These are phyloP conservation scores for Eumeta japonica DNA, from an alignment of 1,140 invertebrate species.

Conservation along the genomic window DNA sequence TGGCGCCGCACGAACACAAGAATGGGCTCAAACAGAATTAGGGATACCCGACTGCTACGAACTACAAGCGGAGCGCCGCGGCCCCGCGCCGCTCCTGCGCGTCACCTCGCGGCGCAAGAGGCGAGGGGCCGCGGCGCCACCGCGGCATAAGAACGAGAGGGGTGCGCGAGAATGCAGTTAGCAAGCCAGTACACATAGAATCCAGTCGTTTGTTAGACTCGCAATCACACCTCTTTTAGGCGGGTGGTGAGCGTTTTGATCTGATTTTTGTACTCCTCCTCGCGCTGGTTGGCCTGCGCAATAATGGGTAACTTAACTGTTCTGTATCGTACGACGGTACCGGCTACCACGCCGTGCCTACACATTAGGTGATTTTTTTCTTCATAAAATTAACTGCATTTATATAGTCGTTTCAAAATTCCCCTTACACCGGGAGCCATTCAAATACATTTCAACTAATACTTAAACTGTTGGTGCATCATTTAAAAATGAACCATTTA, in stretches of 20 bases:
- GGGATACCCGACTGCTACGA: not conserved
- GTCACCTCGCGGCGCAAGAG: no score
- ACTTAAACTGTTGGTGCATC: conserved; percentile 54
- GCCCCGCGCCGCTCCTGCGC: no score
- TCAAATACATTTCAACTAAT: no score
- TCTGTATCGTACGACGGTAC: no score
- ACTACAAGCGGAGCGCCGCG: no score
- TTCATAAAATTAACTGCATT: no score
- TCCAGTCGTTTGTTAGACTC: conserved; percentile 35
- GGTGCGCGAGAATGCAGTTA: conserved; percentile 47
- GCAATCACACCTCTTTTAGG: conserved; percentile 92
- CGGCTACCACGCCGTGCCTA: no score
- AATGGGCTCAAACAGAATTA: not conserved
- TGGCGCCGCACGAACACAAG: not conserved
- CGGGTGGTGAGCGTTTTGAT: conserved; percentile 98
- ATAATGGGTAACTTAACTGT: conserved; percentile 16
- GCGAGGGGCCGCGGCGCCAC: no score
- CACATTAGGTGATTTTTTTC: no score
- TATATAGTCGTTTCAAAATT: no score
- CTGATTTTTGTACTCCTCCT: conserved; percentile 99
- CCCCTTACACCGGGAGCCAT: no score
- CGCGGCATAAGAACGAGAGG: no score
- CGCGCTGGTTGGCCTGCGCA: conserved; percentile 95
- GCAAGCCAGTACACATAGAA: conserved; percentile 40
- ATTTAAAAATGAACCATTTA: conserved; percentile 14